A percentile compares a stretch with the other conserved stretches of the same genome.
phyloP scores from a whole-genome alignment of 2,797 vertebrate genomes.

The Sebastes minor region DNA sequence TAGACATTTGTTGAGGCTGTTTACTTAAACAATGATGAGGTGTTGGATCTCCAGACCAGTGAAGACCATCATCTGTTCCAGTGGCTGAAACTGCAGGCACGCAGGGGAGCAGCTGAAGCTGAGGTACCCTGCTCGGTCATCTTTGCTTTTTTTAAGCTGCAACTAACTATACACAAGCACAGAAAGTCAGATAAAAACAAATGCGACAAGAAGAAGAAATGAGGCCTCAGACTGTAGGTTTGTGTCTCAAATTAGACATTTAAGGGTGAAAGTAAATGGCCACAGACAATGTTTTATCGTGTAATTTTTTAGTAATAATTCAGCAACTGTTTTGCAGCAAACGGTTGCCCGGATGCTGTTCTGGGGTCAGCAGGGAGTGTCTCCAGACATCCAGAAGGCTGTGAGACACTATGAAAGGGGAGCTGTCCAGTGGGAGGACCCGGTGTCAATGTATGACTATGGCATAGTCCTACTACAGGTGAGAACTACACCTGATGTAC shows the following conservation, averaged over 20 bases:
- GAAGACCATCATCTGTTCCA: slow-evolving; percentile 84
- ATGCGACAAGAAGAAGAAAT: background rate
- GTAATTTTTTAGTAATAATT: background rate
- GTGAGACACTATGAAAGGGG: slow-evolving; percentile 84
- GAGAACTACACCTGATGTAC: background rate
- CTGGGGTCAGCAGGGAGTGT: slow-evolving; percentile 87
- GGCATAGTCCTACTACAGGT: slow-evolving; percentile 84
- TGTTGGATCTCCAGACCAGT: slow-evolving; percentile 78
- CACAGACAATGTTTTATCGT: background rate
- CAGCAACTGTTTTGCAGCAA: slow-evolving; percentile 69
- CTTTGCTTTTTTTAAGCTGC: background rate
- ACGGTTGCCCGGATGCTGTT: slow-evolving; percentile 83
- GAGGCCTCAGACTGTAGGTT: background rate
- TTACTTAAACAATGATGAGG: slow-evolving; percentile 79
- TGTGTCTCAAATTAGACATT: background rate
- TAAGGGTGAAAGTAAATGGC: background rate
- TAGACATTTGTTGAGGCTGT: slow-evolving; percentile 83
- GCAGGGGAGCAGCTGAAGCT: slow-evolving; percentile 79
- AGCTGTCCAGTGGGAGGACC: slow-evolving; percentile 77
- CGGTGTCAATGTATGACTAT: slow-evolving; percentile 86
- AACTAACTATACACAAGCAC: background rate
- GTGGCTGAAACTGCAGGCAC: slow-evolving; percentile 85
- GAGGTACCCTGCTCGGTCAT: slow-evolving; percentile 71
- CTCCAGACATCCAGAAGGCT: slow-evolving; percentile 78
- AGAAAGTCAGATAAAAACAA: background rate